These are phyloP conservation scores for Corythornis madagascariensis DNA, from an alignment of 2,113 vertebrate genomes.

Conservation along the genomic window DNA sequence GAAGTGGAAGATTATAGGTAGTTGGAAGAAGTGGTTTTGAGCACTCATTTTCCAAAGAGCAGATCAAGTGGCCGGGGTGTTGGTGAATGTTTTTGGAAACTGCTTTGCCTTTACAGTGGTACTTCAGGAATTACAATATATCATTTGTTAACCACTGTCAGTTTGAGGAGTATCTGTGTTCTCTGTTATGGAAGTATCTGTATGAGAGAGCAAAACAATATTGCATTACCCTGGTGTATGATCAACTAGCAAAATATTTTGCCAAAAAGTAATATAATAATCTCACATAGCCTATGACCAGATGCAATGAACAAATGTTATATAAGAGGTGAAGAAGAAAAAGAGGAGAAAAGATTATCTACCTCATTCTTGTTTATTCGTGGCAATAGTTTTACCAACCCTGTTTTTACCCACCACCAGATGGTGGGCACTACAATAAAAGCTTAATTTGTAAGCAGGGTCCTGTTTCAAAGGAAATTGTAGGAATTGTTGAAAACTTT, in stretches of 20 bases:
- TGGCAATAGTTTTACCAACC: background rate
- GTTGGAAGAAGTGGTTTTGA: background rate
- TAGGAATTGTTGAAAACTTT: background rate
- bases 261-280: background rate
- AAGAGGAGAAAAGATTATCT: background rate
- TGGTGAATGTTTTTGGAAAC: background rate
- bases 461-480: background rate
- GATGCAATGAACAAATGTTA: background rate
- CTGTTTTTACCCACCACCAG: background rate
- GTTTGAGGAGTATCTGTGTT: background rate
- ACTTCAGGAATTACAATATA: background rate
- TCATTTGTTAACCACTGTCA: rapidly evolving
- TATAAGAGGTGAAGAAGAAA: background rate
- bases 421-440: background rate
- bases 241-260: background rate
- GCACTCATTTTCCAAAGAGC: background rate
- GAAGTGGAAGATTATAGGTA: background rate
- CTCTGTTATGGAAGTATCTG: background rate
- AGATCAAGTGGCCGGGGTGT: background rate
- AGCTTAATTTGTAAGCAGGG: background rate
- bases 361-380: background rate
- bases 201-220: background rate
- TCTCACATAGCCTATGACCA: background rate
- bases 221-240: background rate
- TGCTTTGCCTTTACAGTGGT: background rate